Evolutionary conservation across 2,888 invertebrate species (phyloP).

Genomic region (Didymodactylos carnosus): DNA sequence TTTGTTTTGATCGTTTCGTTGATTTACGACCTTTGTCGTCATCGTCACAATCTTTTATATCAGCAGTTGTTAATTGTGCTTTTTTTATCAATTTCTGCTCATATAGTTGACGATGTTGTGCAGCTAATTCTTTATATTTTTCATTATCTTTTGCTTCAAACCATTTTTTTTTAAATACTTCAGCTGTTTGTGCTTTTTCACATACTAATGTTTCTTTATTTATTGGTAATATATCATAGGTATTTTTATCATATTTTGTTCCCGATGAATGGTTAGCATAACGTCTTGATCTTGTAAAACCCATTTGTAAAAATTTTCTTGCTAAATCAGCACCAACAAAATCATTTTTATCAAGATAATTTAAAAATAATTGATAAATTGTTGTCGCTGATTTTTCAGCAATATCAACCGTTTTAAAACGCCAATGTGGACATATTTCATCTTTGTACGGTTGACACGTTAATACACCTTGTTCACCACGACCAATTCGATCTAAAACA

Average conservation of each 20-base stretch:
- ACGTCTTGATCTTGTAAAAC: neutral
- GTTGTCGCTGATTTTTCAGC: neutral
- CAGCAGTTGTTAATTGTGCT: too few species aligned
- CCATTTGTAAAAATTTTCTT: neutral
- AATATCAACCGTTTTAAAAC: neutral
- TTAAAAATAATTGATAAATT: neutral
- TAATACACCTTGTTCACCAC: neutral
- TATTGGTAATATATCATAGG: neutral
- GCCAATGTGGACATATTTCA: neutral
- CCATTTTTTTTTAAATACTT: neutral
- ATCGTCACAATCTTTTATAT: too few species aligned
- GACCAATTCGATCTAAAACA: neutral
- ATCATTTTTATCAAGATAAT: neutral
- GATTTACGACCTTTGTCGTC: too few species aligned
- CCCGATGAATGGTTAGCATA: neutral
- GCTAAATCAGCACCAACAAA: neutral
- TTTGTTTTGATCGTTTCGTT: too few species aligned
- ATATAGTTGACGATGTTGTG: neutral
- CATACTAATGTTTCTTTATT: neutral
- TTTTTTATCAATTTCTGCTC: too few species aligned
- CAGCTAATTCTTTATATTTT: neutral
- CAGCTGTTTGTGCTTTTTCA: neutral
- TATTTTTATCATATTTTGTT: neutral
- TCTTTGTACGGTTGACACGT: neutral
- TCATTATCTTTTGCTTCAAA: neutral